Evolutionary conservation across 2,888 invertebrate genomes (phyloP).

Genomic region (Physocephala rufipes): DNA sequence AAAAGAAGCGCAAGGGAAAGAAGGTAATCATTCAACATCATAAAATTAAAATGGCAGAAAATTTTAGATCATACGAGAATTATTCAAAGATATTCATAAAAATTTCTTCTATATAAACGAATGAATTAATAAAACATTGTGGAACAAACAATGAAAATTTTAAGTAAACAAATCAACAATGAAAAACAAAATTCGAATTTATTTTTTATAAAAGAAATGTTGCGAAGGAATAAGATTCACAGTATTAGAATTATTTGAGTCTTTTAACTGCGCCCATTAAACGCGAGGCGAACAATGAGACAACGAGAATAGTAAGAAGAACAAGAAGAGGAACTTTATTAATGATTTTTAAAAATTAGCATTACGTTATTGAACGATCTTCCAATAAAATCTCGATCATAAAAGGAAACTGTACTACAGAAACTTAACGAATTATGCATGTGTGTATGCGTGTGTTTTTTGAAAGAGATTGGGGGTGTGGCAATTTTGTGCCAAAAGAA

Average conservation of each 20-base stretch:
- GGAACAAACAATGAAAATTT: slow-evolving; percentile 40
- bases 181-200: background rate
- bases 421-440: background rate
- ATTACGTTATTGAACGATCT: no score
- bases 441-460: no score
- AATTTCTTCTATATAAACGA: slow-evolving; percentile 32
- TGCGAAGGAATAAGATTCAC: no score
- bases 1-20: slow-evolving; percentile 32
- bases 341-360: no score
- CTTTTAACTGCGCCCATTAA: no score
- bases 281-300: no score
- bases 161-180: slow-evolving; percentile 9
- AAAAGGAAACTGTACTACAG: slow-evolving; percentile 2
- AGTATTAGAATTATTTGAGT: no score
- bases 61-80: slow-evolving; percentile 35
- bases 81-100: slow-evolving; percentile 22
- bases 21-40: slow-evolving; percentile 2
- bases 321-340: background rate
- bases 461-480: background rate
- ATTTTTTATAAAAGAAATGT: background rate
- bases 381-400: no score
- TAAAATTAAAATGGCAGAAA: background rate
- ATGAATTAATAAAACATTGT: slow-evolving; percentile 31
- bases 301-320: background rate
- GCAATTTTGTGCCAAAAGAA: background rate